Conservation (phyloP, 2,888 invertebrate genomes). For the Ypsolopha sequella region DNA sequence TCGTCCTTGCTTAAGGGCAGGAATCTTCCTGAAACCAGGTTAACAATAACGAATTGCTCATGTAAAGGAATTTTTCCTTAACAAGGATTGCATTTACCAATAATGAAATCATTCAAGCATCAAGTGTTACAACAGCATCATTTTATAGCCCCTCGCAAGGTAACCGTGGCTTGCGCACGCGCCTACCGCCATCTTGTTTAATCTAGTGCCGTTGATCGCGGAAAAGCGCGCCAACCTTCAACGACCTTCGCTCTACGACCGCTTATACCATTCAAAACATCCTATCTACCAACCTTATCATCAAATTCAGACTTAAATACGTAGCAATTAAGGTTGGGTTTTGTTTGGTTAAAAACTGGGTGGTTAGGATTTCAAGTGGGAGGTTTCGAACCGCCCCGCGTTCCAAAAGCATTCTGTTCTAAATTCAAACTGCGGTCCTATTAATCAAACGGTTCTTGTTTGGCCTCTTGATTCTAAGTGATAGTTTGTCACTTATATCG, state of each 20-base stretch:
- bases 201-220: constrained; percentile 69
- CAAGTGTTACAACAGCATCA: too few species aligned
- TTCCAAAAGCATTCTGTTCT: constrained; percentile 42
- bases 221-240: constrained; percentile 70
- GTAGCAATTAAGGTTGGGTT: too few species aligned
- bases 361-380: too few species aligned
- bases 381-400: constrained; percentile 40
- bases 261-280: constrained; percentile 12
- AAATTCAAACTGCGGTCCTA: constrained; percentile 44
- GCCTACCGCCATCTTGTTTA: constrained; percentile 67
- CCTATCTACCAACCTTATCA: not conserved
- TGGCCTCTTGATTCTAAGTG: constrained; percentile 37
- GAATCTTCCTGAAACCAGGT: too few species aligned
- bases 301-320: too few species aligned
- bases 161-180: constrained; percentile 58
- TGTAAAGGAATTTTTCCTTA: too few species aligned
- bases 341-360: too few species aligned
- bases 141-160: constrained; percentile 39
- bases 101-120: too few species aligned
- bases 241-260: constrained; percentile 70
- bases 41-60: too few species aligned
- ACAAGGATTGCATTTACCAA: too few species aligned
- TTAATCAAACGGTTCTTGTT: constrained; percentile 42
- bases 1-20: too few species aligned
- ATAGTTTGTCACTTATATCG: constrained; percentile 43